Evolutionary conservation across 1,140 invertebrate species (phyloP).

Genomic region (Scaptomyza hsui): DNA sequence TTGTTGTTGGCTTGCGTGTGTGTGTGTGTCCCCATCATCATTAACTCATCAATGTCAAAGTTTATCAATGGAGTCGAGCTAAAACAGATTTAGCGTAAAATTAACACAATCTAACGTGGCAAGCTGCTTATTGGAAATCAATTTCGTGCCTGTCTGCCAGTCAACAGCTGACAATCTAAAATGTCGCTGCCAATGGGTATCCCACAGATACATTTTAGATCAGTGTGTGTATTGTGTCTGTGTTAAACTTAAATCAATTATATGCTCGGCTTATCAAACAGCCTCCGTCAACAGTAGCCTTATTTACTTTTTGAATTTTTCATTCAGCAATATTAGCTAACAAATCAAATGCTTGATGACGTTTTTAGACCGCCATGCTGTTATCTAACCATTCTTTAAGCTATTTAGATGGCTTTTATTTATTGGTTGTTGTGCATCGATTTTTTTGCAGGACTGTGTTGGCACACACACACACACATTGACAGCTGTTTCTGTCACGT

Average conservation of each 20-base stretch:
- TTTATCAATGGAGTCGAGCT: slow-evolving; percentile 71
- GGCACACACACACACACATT: slow-evolving; percentile 34
- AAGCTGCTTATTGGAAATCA: slow-evolving; percentile 70
- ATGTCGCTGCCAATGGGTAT: slow-evolving; percentile 14
- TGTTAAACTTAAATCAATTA: slow-evolving; percentile 71
- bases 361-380: slow-evolving; percentile 22
- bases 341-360: neutral
- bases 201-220: slow-evolving; percentile 8
- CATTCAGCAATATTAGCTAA: no score
- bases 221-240: slow-evolving; percentile 32
- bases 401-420: slow-evolving; percentile 36
- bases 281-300: neutral
- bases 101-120: slow-evolving; percentile 75
- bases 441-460: slow-evolving; percentile 26
- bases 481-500: slow-evolving; percentile 47
- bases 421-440: slow-evolving; percentile 8
- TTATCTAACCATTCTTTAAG: slow-evolving; percentile 30
- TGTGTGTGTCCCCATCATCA: slow-evolving; percentile 64
- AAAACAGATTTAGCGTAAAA: slow-evolving; percentile 81
- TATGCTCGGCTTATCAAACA: slow-evolving; percentile 56
- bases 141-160: slow-evolving; percentile 61
- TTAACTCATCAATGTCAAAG: slow-evolving; percentile 81
- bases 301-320: neutral
- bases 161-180: slow-evolving; percentile 34
- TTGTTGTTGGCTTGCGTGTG: slow-evolving; percentile 24